Evolutionary conservation across 2,113 vertebrate species (phyloP).

Genomic region (Phodopus roborovskii): DNA sequence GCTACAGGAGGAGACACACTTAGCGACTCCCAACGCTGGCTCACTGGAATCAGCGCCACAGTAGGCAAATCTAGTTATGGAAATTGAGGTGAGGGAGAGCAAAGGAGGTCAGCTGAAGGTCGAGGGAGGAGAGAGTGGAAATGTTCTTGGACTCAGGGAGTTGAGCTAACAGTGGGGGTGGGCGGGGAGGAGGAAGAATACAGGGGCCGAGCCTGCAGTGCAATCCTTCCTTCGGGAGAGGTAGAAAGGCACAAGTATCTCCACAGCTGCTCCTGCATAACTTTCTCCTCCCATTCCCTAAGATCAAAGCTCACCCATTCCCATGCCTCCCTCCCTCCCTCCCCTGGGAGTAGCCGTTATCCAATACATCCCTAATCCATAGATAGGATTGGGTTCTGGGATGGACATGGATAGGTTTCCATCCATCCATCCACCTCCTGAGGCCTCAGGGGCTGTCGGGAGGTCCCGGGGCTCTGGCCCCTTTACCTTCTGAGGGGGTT

Average conservation of each 20-base stretch:
- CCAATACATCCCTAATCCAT: slow-evolving; percentile 14
- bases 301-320: not conserved
- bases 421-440: slow-evolving; percentile 83
- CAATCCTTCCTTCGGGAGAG: not conserved
- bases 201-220: not conserved
- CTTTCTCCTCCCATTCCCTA: not conserved
- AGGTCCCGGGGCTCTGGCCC: slow-evolving; percentile 79
- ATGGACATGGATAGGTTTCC: slow-evolving; percentile 75
- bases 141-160: not conserved
- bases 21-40: not conserved
- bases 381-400: slow-evolving; percentile 68
- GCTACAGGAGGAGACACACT: not conserved
- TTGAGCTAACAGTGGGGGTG: not conserved
- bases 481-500: slow-evolving; percentile 85
- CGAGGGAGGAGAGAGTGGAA: not conserved
- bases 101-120: not conserved
- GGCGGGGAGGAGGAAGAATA: not conserved
- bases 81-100: not conserved
- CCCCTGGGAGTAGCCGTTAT: not conserved
- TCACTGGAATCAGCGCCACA: slow-evolving; percentile 1
- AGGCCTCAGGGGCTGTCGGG: slow-evolving; percentile 56
- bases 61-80: not conserved
- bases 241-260: not conserved
- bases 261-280: not conserved
- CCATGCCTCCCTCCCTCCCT: slow-evolving; percentile 13